Conservation (phyloP, 2,797 vertebrate genomes). For the Sciurus vulgaris region DNA sequence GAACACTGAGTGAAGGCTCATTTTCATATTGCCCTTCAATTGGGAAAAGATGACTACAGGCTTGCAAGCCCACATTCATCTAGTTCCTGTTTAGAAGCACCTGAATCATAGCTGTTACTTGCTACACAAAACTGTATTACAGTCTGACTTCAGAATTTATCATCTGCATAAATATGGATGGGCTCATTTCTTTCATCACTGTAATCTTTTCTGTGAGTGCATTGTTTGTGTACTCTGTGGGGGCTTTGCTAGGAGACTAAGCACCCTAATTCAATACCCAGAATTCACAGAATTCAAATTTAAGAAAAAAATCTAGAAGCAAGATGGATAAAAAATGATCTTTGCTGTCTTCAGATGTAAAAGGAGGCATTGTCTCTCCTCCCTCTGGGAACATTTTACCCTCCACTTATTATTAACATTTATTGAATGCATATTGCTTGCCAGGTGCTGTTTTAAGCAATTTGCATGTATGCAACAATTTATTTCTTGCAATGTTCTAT, state of each 20-base stretch:
- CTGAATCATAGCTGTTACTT: neutral
- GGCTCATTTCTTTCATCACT: neutral
- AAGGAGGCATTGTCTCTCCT: neutral
- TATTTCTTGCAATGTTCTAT: neutral
- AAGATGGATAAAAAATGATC: neutral
- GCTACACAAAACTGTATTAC: neutral
- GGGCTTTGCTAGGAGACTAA: neutral
- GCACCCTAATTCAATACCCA: neutral
- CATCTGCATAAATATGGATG: neutral
- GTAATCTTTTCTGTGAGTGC: neutral
- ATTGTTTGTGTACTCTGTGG: neutral
- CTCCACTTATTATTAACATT: neutral
- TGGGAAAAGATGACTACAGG: neutral
- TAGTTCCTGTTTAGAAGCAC: neutral
- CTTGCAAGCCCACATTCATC: neutral
- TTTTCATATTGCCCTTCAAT: conserved; percentile 32
- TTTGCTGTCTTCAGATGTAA: neutral
- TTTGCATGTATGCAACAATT: neutral
- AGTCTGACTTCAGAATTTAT: neutral
- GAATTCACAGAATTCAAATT: conserved; percentile 33
- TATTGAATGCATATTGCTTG: neutral
- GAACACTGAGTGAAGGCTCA: neutral
- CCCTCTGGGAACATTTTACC: neutral
- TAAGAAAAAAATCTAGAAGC: conserved; percentile 16
- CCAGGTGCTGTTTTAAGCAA: neutral